Evolutionary conservation across 2,113 vertebrate species (phyloP).

Genomic region (Holacanthus passer): DNA sequence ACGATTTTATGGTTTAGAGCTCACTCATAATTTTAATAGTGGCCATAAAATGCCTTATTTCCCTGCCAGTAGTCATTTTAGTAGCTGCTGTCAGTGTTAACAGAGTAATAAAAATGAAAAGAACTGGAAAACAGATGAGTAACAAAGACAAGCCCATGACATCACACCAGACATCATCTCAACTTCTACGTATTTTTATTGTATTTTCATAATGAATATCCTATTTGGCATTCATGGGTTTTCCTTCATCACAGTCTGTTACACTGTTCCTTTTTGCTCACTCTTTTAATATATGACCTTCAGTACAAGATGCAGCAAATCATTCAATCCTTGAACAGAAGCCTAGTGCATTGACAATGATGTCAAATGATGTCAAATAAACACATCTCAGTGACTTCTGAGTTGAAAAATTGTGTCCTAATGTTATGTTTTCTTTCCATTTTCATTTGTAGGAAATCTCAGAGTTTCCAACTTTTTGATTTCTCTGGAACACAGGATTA

Average conservation of each 20-base stretch:
- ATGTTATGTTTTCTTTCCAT: background rate
- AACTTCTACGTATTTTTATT: background rate
- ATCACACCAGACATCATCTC: background rate
- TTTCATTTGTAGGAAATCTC: background rate
- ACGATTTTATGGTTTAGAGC: background rate
- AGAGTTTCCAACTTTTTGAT: background rate
- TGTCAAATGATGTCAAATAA: background rate
- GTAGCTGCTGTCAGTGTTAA: constrained; percentile 8
- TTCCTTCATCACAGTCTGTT: background rate
- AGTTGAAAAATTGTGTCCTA: background rate
- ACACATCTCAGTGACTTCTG: too few relatives aligned
- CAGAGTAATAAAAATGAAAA: background rate
- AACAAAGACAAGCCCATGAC: background rate
- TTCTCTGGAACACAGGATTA: background rate
- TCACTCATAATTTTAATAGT: constrained; percentile 13
- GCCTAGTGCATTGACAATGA: too few relatives aligned
- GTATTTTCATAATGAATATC: background rate
- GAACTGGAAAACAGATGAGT: background rate
- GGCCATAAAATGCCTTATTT: constrained; percentile 24
- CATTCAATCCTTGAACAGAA: too few relatives aligned
- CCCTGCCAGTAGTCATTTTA: constrained; percentile 6
- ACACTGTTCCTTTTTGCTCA: background rate
- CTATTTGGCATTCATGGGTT: background rate
- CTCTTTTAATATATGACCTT: background rate
- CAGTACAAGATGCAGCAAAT: background rate